Percentiles rank a stretch among this genome's conserved stretches.
These are phyloP conservation scores for Leptopterna dolabrata DNA, from an alignment of 2,888 invertebrate species.

Conservation along the genomic window DNA sequence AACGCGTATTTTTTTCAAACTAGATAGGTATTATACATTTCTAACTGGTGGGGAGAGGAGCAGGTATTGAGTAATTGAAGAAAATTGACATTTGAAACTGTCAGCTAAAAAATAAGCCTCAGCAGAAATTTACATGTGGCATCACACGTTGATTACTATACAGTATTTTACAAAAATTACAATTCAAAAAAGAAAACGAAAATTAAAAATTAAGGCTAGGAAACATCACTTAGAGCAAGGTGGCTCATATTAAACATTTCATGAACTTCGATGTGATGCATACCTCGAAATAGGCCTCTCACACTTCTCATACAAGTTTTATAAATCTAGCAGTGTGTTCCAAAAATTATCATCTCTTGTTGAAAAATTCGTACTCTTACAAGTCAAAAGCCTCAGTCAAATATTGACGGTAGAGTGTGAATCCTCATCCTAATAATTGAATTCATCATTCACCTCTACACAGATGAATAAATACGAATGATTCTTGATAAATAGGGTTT, in stretches of 20 bases:
- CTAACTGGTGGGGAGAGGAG: slow-evolving; percentile 38
- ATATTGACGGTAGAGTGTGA: neutral
- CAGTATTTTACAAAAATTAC: slow-evolving; percentile 42
- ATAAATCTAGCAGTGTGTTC: slow-evolving; percentile 12
- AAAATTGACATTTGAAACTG: slow-evolving; percentile 56
- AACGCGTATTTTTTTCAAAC: slow-evolving; percentile 23
- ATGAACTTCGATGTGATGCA: slow-evolving; percentile 39
- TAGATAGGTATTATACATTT: slow-evolving; percentile 25
- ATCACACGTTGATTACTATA: slow-evolving; percentile 47
- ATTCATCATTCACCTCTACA: neutral
- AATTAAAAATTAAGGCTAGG: slow-evolving; percentile 45
- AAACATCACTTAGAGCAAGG: slow-evolving; percentile 46
- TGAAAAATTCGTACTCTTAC: neutral
- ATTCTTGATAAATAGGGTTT: neutral
- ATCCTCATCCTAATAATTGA: neutral
- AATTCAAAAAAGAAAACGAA: neutral
- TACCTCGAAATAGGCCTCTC: slow-evolving; percentile 35
- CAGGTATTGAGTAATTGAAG: slow-evolving; percentile 51
- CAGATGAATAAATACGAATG: neutral
- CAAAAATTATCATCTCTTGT: neutral
- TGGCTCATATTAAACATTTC: slow-evolving; percentile 15
- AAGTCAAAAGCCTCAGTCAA: slow-evolving; percentile 7
- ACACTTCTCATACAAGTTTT: slow-evolving; percentile 18
- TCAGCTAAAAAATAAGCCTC: slow-evolving; percentile 53
- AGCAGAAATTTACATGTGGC: slow-evolving; percentile 29